Base-by-base conservation (phyloP, 2,113 vertebrate species). In the Semnopithecus entellus region DNA sequence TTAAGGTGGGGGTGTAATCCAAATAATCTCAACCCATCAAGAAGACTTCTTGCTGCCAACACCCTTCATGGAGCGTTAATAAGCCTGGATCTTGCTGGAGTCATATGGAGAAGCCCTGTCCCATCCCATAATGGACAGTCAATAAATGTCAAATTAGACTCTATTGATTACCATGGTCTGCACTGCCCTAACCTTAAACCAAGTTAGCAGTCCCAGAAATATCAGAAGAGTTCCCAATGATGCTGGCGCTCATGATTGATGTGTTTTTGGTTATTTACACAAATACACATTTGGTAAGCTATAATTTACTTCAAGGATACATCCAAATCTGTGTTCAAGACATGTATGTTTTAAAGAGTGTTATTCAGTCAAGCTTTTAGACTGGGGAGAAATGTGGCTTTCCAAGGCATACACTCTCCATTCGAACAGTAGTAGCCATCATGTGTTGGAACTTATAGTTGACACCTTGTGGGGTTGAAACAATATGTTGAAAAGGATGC, bases 381-480 rank as follows among this genome's bases (percentile, higher is more conserved):
- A 70, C 10, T 32, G 5, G 57, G 25, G 52, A 40, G 52, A 57
- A n/a, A 48, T 9, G 8, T 38, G 32, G n/a, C 14, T 88, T 87
- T 72, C 55, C 48, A 32, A 1, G 6, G 5, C 57, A 18, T 0
- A 1, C 8, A 8, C 0, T 78, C 45, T 48, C 23, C n/a, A 4
- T 3, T 22, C 50, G 17, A 64, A n/a, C n/a, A 43, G 57, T 17
- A 1, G 30, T 18, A 40, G n/a, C 52, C 45, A 2, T 3, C 83
- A 12, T 70, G 32, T 73, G 17, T 59, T 32, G 68, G 86, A 66
- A 68, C 27, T 22, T 25, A 22, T 10, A 8, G 70, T 25, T 12
- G 75, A 50, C 40, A 35, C 50, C 55, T 38, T 25, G 32, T 25
- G 27, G 75, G 68, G 79, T 73, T 20, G 50, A 52, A 32, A 1